Percentiles rank a stretch among this genome's conserved stretches.
Conservation (phyloP, 2,888 invertebrate species). For the Nymphalis c-album region DNA sequence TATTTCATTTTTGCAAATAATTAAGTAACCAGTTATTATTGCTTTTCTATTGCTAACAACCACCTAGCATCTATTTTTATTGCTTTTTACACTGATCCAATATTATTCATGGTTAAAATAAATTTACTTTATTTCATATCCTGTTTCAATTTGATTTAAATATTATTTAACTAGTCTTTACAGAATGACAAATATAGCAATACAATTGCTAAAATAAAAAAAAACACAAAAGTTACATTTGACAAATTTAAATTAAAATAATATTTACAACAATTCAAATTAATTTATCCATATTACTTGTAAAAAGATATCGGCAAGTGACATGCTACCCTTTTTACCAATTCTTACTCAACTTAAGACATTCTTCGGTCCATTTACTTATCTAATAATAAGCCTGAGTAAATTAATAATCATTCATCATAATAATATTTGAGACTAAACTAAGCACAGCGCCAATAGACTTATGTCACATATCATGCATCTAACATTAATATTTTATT, state of each 20-base stretch:
- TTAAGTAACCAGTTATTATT: conserved; percentile 9
- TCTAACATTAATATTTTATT: conserved; percentile 56
- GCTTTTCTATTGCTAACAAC: neutral
- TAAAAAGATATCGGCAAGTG: conserved; percentile 64
- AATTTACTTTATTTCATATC: neutral
- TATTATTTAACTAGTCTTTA: neutral
- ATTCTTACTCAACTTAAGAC: conserved; percentile 70
- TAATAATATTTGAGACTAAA: conserved; percentile 76
- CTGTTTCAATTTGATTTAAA: neutral
- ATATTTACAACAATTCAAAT: conserved; percentile 16
- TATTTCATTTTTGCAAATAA: neutral
- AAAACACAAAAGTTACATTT: conserved; percentile 30
- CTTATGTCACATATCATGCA: conserved; percentile 61
- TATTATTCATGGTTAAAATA: neutral
- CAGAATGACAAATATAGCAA: conserved; percentile 1
- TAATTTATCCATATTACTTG: conserved; percentile 24
- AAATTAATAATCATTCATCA: conserved; percentile 58
- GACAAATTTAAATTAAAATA: conserved; percentile 29
- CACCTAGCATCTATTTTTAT: conserved; percentile 1
- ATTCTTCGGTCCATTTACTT: conserved; percentile 59
- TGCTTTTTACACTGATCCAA: conserved; percentile 2
- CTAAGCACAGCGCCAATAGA: conserved; percentile 72
- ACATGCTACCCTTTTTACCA: conserved; percentile 57
- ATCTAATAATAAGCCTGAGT: conserved; percentile 53
- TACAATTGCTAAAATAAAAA: neutral